phyloP scores from a whole-genome alignment of 2,113 vertebrate genomes.

The Peucedramus taeniatus region DNA sequence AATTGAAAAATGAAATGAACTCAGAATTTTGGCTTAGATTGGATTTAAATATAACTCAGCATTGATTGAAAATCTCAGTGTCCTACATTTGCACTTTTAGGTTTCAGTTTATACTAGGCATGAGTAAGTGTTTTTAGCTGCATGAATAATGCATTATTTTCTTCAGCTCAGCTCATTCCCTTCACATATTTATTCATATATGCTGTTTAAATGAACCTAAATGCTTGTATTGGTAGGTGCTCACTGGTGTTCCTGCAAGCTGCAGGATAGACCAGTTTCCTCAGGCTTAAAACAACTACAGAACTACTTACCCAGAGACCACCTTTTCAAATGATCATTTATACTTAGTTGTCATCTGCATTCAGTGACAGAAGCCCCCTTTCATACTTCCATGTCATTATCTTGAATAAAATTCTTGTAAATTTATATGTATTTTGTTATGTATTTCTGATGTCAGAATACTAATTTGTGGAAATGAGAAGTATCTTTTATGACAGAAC shows the following conservation, averaged over 20 bases:
- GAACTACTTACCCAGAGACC: background rate
- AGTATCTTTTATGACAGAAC: background rate
- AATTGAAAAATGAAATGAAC: slow-evolving; percentile 11
- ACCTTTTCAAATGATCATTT: background rate
- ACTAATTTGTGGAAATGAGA: background rate
- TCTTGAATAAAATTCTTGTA: background rate
- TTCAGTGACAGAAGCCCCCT: background rate
- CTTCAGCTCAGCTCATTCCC: background rate
- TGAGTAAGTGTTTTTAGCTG: slow-evolving; percentile 26
- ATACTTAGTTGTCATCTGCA: background rate
- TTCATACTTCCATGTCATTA: background rate
- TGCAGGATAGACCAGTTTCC: background rate
- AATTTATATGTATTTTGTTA: background rate
- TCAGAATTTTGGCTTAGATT: background rate
- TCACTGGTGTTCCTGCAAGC: background rate
- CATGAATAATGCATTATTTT: slow-evolving; percentile 48
- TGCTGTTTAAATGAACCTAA: slow-evolving; percentile 12
- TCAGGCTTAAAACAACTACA: background rate
- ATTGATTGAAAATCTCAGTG: background rate
- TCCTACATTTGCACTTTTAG: slow-evolving; percentile 40
- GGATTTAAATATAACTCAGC: slow-evolving; percentile 45
- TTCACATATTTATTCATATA: slow-evolving; percentile 32
- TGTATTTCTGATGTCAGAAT: background rate
- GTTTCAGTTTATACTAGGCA: slow-evolving; percentile 9
- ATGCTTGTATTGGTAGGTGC: background rate